phyloP scores from a whole-genome alignment of 2,113 vertebrate genomes.

The Istiophorus platypterus region DNA sequence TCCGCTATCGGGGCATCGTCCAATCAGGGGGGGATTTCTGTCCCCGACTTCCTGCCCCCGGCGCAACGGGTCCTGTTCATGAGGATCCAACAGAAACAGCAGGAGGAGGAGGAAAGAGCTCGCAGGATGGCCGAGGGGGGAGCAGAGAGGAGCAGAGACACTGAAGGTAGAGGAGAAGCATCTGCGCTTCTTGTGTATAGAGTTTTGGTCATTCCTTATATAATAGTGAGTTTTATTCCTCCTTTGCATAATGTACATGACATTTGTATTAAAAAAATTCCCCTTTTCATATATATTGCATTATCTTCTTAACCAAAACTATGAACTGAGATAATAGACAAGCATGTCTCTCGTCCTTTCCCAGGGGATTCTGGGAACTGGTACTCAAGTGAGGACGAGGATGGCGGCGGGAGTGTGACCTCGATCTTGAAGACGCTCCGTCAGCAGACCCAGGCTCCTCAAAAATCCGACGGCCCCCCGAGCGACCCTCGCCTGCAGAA shows the following conservation, averaged over 20 bases:
- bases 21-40: conserved; percentile 80
- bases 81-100: conserved; percentile 96
- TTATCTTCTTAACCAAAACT: not conserved
- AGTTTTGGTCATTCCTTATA: not conserved
- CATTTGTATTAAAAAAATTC: too few species aligned
- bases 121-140: conserved; percentile 89
- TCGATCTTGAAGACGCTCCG: conserved; percentile 93
- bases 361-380: conserved; percentile 94
- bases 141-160: conserved; percentile 82
- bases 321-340: not conserved
- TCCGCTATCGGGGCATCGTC: conserved; percentile 71
- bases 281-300: too few species aligned
- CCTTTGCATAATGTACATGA: not conserved
- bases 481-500: conserved; percentile 91
- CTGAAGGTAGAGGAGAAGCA: conserved; percentile 85
- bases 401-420: conserved; percentile 92
- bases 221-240: not conserved
- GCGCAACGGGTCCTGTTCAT: conserved; percentile 94
- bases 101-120: conserved; percentile 93
- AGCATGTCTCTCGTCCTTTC: too few species aligned
- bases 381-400: conserved; percentile 98
- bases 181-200: not conserved
- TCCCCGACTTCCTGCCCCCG: conserved; percentile 94
- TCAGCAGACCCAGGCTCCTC: conserved; percentile 87
- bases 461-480: conserved; percentile 67